Conservation (phyloP, 2,797 vertebrate species). For the Sciaenops ocellatus region DNA sequence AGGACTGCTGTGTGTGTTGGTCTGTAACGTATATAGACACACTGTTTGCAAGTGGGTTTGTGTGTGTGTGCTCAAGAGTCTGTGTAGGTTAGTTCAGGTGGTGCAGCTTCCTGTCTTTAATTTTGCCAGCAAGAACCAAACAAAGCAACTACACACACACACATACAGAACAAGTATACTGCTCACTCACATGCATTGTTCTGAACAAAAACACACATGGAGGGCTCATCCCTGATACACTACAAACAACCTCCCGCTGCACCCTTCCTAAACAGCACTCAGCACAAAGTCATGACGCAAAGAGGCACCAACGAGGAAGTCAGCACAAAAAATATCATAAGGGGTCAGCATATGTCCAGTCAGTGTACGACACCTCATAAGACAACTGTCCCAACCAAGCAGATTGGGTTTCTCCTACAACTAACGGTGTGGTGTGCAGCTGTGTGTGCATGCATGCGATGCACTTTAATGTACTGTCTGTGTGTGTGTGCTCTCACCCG, state of each 20-base stretch:
- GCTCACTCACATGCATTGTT: neutral
- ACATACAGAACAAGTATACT: neutral
- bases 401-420: constrained; percentile 72
- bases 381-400: constrained; percentile 78
- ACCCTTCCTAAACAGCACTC: constrained; percentile 63
- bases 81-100: neutral
- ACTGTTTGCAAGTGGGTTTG: neutral
- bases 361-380: constrained; percentile 78
- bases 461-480: constrained; percentile 28
- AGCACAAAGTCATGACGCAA: constrained; percentile 77
- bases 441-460: constrained; percentile 42
- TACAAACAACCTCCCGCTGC: constrained; percentile 2
- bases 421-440: constrained; percentile 39
- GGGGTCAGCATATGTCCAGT: constrained; percentile 86
- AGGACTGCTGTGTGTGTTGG: neutral
- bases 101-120: neutral
- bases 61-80: neutral
- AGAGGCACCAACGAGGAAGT: constrained; percentile 76
- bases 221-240: constrained; percentile 19
- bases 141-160: accelerated
- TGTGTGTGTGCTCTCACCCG: constrained; percentile 33
- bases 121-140: neutral
- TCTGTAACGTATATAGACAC: neutral
- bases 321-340: constrained; percentile 80
- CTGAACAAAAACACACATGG: constrained; percentile 9